Evolutionary conservation across 2,113 vertebrate species (phyloP).

Genomic region (Monopterus albus): DNA sequence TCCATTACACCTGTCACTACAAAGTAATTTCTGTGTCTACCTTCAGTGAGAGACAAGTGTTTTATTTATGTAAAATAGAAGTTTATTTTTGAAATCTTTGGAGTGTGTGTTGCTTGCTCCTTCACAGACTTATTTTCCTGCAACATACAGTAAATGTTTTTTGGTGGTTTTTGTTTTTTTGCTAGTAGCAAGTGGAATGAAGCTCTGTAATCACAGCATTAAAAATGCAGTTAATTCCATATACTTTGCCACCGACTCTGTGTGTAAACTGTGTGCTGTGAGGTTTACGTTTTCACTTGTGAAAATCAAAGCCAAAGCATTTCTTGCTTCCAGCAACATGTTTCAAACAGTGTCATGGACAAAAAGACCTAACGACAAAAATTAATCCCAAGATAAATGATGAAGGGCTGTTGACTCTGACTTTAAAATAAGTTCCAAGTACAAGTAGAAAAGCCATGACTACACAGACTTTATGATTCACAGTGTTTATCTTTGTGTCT

Average conservation of each 20-base stretch:
- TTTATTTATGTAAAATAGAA: too few species aligned
- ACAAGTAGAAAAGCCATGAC: slow-evolving; percentile 56
- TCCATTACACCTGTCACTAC: too few species aligned
- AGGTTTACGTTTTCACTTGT: slow-evolving; percentile 47
- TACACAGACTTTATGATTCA: slow-evolving; percentile 33
- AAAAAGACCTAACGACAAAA: slow-evolving; percentile 34
- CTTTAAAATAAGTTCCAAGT: slow-evolving; percentile 65
- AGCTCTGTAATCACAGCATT: too few species aligned
- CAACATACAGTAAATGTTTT: slow-evolving; percentile 1
- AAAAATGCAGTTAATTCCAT: too few species aligned
- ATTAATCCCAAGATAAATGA: slow-evolving; percentile 60
- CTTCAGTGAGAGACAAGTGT: too few species aligned
- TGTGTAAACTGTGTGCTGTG: slow-evolving; percentile 8
- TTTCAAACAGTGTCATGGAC: slow-evolving; percentile 58
- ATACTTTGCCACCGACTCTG: too few species aligned
- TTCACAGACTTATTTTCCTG: background rate
- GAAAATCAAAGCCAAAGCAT: slow-evolving; percentile 35
- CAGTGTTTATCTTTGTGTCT: slow-evolving; percentile 49
- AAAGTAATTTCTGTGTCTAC: too few species aligned
- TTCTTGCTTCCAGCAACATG: slow-evolving; percentile 41
- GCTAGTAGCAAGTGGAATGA: too few species aligned
- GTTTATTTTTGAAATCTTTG: too few species aligned
- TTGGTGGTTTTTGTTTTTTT: background rate
- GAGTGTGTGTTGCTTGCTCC: background rate
- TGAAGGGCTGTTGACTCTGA: slow-evolving; percentile 40